Evolutionary conservation across 2,888 invertebrate genomes (phyloP).

Genomic region (Nemurella pictetii): DNA sequence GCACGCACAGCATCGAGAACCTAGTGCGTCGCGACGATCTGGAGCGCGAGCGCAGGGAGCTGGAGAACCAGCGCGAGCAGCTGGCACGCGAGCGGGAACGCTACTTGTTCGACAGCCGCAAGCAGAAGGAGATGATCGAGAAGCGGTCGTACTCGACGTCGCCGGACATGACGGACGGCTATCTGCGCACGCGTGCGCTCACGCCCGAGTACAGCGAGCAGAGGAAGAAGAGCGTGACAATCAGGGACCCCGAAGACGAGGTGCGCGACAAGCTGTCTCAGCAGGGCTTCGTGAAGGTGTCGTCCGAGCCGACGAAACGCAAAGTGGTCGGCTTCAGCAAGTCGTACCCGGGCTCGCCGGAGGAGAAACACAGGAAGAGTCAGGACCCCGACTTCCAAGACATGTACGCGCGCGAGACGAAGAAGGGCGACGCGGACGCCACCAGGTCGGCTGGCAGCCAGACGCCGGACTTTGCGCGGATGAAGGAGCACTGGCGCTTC

Average conservation of each 20-base stretch:
- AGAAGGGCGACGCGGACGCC: background rate
- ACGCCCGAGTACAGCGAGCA: background rate
- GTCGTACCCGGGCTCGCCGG: background rate
- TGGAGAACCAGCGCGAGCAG: slow-evolving; percentile 19
- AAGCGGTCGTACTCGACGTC: background rate
- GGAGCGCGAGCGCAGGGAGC: slow-evolving; percentile 4
- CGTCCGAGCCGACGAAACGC: background rate
- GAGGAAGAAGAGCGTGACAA: slow-evolving; percentile 22
- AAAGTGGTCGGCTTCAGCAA: slow-evolving; percentile 11
- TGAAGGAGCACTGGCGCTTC: slow-evolving; percentile 35
- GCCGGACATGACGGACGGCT: slow-evolving; percentile 3
- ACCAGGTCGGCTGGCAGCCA: background rate
- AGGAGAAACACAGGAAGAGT: background rate
- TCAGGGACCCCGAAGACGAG: slow-evolving; percentile 6
- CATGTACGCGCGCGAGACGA: background rate
- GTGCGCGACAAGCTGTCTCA: slow-evolving; percentile 5
- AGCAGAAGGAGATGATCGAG: slow-evolving; percentile 17
- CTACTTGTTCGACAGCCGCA: slow-evolving; percentile 16
- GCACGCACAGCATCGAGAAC: slow-evolving; percentile 16
- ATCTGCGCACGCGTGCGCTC: background rate
- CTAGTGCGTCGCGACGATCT: slow-evolving; percentile 5
- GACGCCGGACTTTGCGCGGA: background rate
- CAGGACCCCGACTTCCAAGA: background rate
- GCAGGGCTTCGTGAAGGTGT: slow-evolving; percentile 16
- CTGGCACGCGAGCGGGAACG: slow-evolving; percentile 5